Conservation (phyloP, 2,797 vertebrate genomes). For the Agapornis canus region DNA sequence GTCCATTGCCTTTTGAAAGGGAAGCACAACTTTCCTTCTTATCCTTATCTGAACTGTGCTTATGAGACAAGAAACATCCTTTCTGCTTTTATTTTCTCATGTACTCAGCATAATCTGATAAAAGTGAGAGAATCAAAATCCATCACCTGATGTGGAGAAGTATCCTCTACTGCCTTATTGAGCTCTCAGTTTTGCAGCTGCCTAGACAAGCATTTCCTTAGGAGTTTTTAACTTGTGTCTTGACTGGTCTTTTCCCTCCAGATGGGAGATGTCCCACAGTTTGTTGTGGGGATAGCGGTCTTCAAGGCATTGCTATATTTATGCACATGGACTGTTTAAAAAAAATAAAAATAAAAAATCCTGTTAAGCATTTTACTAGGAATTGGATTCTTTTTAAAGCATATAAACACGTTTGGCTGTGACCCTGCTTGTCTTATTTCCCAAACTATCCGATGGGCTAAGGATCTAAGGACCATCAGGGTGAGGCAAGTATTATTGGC, state of each 20-base stretch:
- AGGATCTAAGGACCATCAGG: neutral
- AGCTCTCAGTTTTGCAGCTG: neutral
- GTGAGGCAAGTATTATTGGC: neutral
- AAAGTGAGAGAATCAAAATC: slow-evolving; percentile 62
- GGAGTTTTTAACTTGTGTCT: neutral
- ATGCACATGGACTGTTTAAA: accelerated
- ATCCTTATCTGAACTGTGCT: slow-evolving; percentile 64
- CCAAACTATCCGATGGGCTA: neutral
- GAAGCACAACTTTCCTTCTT: slow-evolving; percentile 51
- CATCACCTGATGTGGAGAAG: slow-evolving; percentile 40
- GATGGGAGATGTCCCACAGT: neutral
- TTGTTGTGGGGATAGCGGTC: neutral
- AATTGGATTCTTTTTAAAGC: neutral
- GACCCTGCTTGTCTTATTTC: neutral
- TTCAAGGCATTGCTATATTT: neutral
- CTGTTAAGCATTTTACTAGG: neutral
- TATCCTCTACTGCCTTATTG: slow-evolving; percentile 27
- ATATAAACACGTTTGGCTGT: neutral
- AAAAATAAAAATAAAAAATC: neutral
- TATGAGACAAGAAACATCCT: slow-evolving; percentile 61
- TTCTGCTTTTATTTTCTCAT: slow-evolving; percentile 66
- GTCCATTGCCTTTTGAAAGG: slow-evolving; percentile 65
- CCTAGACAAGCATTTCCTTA: neutral
- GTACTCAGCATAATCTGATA: slow-evolving; percentile 68
- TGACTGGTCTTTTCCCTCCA: neutral